Conservation (phyloP, 1,140 invertebrate genomes). For the Nymphalis io region DNA sequence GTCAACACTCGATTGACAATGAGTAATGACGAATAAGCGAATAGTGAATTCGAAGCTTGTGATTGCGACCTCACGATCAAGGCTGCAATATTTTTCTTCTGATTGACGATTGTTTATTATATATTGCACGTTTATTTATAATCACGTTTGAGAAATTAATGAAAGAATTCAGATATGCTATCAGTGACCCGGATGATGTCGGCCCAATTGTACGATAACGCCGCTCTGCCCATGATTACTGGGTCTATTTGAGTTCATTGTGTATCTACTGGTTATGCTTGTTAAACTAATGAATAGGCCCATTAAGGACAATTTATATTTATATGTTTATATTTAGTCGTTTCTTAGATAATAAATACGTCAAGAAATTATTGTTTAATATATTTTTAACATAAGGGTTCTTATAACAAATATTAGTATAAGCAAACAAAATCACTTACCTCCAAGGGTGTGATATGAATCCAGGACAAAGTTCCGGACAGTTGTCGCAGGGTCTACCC, state of each 20-base stretch:
- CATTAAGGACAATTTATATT: constrained; percentile 25
- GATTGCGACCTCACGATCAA: constrained; percentile 60
- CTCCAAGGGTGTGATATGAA: constrained; percentile 92
- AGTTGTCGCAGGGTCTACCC: constrained; percentile 90
- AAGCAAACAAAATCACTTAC: constrained; percentile 79
- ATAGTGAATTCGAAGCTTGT: constrained; percentile 35
- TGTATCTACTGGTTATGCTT: constrained; percentile 30
- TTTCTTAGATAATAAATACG: not conserved
- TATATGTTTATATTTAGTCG: not conserved
- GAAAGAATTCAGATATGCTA: constrained; percentile 47
- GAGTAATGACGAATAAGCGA: constrained; percentile 33
- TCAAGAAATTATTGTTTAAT: not conserved
- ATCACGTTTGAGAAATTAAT: constrained; percentile 42
- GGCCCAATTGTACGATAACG: constrained; percentile 42
- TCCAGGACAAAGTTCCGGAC: constrained; percentile 89
- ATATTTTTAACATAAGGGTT: not conserved
- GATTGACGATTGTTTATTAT: constrained; percentile 6
- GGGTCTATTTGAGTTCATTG: constrained; percentile 31
- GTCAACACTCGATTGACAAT: constrained; percentile 51
- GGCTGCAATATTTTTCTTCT: constrained; percentile 53
- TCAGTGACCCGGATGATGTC: constrained; percentile 54
- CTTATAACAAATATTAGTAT: not conserved
- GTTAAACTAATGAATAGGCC: constrained; percentile 23
- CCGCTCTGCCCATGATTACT: constrained; percentile 38
- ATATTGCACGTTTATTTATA: constrained; percentile 46